A percentile compares a stretch with the other conserved stretches of the same genome.
Conservation (phyloP, 2,797 vertebrate species). For the Mus minutoides region DNA sequence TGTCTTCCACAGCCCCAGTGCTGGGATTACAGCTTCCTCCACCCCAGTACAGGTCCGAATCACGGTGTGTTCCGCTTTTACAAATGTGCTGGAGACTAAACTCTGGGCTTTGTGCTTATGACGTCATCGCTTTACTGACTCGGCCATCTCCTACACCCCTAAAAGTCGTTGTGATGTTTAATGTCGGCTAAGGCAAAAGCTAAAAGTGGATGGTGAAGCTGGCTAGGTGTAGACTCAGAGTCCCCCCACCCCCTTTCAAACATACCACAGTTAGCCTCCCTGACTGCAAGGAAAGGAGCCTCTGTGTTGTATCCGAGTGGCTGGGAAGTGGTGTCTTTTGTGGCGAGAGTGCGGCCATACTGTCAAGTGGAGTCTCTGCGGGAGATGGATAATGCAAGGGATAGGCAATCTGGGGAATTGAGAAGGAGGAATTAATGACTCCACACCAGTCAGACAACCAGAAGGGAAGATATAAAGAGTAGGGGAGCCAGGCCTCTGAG, state of each 20-base stretch:
- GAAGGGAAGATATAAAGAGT: neutral
- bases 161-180: neutral
- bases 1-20: neutral
- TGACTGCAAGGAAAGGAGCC: neutral
- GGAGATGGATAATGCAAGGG: too few species aligned
- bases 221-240: neutral
- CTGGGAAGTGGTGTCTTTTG: neutral
- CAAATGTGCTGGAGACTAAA: neutral
- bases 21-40: neutral
- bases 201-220: neutral
- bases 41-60: neutral
- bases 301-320: fast-evolving
- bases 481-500: neutral
- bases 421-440: fast-evolving
- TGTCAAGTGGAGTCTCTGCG: neutral
- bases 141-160: neutral
- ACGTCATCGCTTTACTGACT: neutral
- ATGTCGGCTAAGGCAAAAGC: neutral
- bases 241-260: neutral
- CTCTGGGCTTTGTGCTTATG: neutral
- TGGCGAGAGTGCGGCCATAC: fast-evolving
- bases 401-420: too few species aligned
- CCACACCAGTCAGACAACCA: neutral
- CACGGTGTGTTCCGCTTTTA: neutral
- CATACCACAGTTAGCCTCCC: neutral